Base-by-base conservation (phyloP, 2,888 invertebrate species). In the Phengaris arion region DNA sequence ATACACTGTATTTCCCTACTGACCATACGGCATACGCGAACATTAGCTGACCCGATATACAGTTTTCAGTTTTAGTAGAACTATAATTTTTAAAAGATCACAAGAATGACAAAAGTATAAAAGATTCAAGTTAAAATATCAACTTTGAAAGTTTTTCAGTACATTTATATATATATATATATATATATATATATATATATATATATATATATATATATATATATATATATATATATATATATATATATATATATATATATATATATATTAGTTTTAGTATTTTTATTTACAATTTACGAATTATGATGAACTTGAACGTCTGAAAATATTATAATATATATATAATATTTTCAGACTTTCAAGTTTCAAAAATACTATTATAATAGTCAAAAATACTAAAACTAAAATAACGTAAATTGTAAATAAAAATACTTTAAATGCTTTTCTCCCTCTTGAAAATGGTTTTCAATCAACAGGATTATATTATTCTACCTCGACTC, bases 371-470 rank as follows among this genome's bases (percentile, higher is more conserved):
- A n/a, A n/a, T n/a, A n/a, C n/a, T n/a, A n/a, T n/a, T n/a, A n/a
- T n/a, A n/a, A n/a, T n/a, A n/a, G n/a, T n/a, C n/a, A n/a, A n/a
- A n/a, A n/a, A n/a, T n/a, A n/a, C n/a, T n/a, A n/a, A n/a, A n/a
- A n/a, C n/a, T n/a, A n/a, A n/a, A n/a, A n/a, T n/a, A n/a, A n/a
- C n/a, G n/a, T 22, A 59, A 9, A 22, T 9, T 6, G 1, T 48
- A 48, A 7, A 48, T 8, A n/a, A n/a, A n/a, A n/a, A n/a, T 48
- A 48, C 6, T 48, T 48, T 64, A 2, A 45, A 64, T 59, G 12
- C 64, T 10, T 64, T 35, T 64, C 64, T 64, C 64, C 12, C 64
- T 13, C 64, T 64, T 12, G 64, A 64, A 64, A 64, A 64, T 64
- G 22, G 22, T 64, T 45, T 64, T 45, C 10, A 35, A 64, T 35